Conservation (phyloP, 2,888 invertebrate species). For the Drosophila histrio region DNA sequence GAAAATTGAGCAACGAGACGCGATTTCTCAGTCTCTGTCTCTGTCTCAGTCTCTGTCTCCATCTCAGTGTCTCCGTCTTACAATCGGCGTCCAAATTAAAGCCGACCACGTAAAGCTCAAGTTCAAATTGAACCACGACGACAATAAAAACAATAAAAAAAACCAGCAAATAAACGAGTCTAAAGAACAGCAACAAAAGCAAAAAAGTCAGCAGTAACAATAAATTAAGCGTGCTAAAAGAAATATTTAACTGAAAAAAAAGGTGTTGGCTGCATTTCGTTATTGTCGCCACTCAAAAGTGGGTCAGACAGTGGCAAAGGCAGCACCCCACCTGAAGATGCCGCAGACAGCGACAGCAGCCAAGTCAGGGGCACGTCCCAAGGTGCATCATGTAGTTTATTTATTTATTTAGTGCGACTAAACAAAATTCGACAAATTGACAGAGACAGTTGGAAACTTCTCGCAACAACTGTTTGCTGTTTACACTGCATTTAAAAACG, state of each 20-base stretch:
- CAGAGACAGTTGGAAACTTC: conserved; percentile 10
- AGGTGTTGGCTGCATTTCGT: conserved; percentile 51
- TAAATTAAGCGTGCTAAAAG: conserved; percentile 50
- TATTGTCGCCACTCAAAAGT: conserved; percentile 38
- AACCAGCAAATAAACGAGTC: conserved; percentile 10
- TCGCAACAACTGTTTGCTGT: neutral
- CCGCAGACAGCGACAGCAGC: conserved; percentile 20
- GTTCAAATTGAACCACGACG: conserved; percentile 50
- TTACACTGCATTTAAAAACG: conserved; percentile 18
- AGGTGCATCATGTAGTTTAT: conserved; percentile 25
- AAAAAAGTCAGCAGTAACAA: conserved; percentile 40
- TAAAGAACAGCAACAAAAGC: conserved; percentile 32
- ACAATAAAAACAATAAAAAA: conserved; percentile 24
- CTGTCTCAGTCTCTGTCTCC: conserved; percentile 5
- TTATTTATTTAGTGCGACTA: conserved; percentile 18
- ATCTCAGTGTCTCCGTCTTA: conserved; percentile 8
- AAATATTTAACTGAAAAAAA: conserved; percentile 41
- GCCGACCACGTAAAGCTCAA: conserved; percentile 73
- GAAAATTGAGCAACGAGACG: conserved; percentile 56
- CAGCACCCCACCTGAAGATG: conserved; percentile 2
- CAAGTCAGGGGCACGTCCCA: conserved; percentile 56
- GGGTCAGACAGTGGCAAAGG: conserved; percentile 40
- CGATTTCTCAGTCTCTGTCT: conserved; percentile 59
- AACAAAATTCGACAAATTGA: conserved; percentile 30
- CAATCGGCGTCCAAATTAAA: conserved; percentile 42